Evolutionary conservation across 2,888 invertebrate genomes (phyloP).

Genomic region (Tuberolachnus salignus): DNA sequence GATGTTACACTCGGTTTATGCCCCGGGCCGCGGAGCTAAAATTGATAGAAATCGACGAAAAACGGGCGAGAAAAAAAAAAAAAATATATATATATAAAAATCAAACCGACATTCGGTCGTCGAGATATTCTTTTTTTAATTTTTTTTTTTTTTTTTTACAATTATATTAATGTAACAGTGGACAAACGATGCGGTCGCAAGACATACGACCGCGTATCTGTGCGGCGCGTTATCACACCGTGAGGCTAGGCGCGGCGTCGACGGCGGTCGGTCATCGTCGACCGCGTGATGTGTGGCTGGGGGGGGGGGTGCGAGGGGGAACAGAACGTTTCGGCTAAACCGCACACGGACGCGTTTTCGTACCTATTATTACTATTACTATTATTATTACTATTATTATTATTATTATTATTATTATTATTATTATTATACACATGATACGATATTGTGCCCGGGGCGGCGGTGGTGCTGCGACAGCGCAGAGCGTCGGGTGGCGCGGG

Average conservation of each 20-base stretch:
- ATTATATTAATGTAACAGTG: neutral
- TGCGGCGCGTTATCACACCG: constrained; percentile 23
- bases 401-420: too few relatives aligned
- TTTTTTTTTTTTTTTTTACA: too few relatives aligned
- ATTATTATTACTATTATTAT: too few relatives aligned
- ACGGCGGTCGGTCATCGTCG: constrained; percentile 1
- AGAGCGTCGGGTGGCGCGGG: neutral
- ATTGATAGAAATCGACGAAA: constrained; percentile 14
- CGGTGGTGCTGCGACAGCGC: neutral
- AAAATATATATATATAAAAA: too few relatives aligned
- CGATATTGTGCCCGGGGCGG: neutral
- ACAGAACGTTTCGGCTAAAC: constrained; percentile 18
- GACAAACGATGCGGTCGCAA: neutral
- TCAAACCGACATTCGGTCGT: neutral
- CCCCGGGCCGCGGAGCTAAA: neutral
- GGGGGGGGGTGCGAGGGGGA: neutral
- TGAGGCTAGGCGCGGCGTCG: neutral
- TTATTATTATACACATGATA: neutral
- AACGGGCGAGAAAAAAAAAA: neutral
- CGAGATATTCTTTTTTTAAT: too few relatives aligned
- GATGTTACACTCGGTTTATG: too few relatives aligned
- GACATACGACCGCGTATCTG: constrained; percentile 10
- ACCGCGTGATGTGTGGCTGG: neutral
- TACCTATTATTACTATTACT: too few relatives aligned
- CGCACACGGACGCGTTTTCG: neutral